Base-by-base conservation (phyloP, 1,140 invertebrate species). In the Centruroides sculpturatus region DNA sequence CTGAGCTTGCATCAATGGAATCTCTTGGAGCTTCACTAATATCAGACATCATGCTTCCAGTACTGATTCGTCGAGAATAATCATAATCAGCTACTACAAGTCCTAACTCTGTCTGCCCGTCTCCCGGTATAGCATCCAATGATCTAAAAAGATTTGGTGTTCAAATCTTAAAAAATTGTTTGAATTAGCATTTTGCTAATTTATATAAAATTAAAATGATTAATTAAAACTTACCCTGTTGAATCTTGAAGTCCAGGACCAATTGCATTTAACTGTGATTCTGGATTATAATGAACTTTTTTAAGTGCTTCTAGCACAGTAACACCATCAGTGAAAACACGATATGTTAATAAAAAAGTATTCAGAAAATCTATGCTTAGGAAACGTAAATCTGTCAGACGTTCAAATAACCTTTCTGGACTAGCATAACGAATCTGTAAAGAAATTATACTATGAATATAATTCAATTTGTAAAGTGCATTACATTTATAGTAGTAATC, bases 311-410 rank as follows among this genome's bases (percentile, higher is more conserved):
- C 87, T 7, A 94, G 75, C 0, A 96, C 86, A 3, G 84, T 89
- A 35, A 90, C 84, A 5, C 88, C 86, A 70, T 90, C 87, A 5
- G 90, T 93, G 71, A 94, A 96, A 48, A 94, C 89, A 47, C 89
- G 84, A 74, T 95, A 95, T 3, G 91, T 94, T 47, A 94, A 76
- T 35, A 96, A 78, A 74, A 94, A 96, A 5, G 91, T 95, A 75
- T 96, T 94, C 12, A 95, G 78, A 75, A 94, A 96, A 74, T 95
- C 92, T 66, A 94, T 92, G 53, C 87, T 91, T 5, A 94, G 77
- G 73, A 94, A 94, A 46, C 91, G 79, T 13, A 94, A 77, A 74
- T 94, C 92, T 34, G 89, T 94, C 52, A 95, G 78, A 63, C 91
- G 77, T 74, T 93, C 88, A 61, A 95, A 76, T 10, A 95, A 75